A percentile compares a stretch with the other conserved stretches of the same genome.
Conservation (phyloP, 1,140 invertebrate species). For the Calycopis cecrops region DNA sequence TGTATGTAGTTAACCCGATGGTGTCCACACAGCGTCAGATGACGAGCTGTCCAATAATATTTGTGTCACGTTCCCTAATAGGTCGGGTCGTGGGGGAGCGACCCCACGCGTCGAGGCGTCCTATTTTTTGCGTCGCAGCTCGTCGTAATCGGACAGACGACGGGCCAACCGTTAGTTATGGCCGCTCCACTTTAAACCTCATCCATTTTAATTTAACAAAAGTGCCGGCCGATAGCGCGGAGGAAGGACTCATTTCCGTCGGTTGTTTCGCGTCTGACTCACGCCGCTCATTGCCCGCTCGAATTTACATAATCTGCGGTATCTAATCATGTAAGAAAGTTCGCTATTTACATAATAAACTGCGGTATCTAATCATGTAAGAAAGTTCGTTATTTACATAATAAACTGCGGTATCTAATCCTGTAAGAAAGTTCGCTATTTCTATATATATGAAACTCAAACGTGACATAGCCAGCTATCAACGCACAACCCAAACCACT, state of each 20-base stretch:
- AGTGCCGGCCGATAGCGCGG: slow-evolving; percentile 69
- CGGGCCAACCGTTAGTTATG: slow-evolving; percentile 67
- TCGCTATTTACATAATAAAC: not conserved
- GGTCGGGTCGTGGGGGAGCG: slow-evolving; percentile 32
- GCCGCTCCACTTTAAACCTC: slow-evolving; percentile 70
- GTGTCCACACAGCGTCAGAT: not conserved
- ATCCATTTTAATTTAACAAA: slow-evolving; percentile 74
- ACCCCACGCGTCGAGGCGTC: slow-evolving; percentile 55
- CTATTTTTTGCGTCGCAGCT: slow-evolving; percentile 57
- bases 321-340: no score
- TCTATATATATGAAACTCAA: no score
- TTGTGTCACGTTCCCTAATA: slow-evolving; percentile 21
- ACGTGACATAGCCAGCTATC: no score
- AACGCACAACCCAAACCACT: no score
- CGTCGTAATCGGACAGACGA: slow-evolving; percentile 55
- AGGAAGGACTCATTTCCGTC: slow-evolving; percentile 70
- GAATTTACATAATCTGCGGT: not conserved
- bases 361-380: no score
- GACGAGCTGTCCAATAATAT: slow-evolving; percentile 4
- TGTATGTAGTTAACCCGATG: no score
- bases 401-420: no score
- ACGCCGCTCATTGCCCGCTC: slow-evolving; percentile 24
- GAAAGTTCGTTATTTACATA: not conserved
- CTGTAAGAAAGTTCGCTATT: no score
- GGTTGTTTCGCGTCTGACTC: slow-evolving; percentile 43